A percentile compares a stretch with the other conserved stretches of the same genome.
phyloP scores from a whole-genome alignment of 2,113 vertebrate genomes.

The Malurus alboscapulatus region DNA sequence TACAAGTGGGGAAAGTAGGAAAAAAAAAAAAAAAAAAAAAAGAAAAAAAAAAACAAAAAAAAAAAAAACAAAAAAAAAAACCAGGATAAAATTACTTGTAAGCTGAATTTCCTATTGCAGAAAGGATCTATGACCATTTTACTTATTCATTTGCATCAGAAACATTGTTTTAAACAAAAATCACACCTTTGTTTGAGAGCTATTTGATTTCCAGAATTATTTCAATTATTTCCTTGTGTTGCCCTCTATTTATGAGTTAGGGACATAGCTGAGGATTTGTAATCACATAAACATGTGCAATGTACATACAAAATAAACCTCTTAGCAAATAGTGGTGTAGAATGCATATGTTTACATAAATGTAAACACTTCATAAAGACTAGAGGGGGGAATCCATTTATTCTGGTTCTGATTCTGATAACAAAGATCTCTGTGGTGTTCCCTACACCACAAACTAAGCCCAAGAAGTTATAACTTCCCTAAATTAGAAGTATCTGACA shows the following conservation, averaged over 20 bases:
- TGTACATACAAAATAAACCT: neutral
- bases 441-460: neutral
- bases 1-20: neutral
- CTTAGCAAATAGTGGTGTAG: neutral
- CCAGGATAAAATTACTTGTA: accelerated
- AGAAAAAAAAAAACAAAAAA: neutral
- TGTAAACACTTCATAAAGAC: neutral
- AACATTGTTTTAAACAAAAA: neutral
- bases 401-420: neutral
- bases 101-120: neutral
- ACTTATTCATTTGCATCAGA: neutral
- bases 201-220: neutral
- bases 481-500: neutral
- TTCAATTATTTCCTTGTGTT: neutral
- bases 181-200: neutral
- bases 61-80: too few relatives aligned
- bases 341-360: neutral
- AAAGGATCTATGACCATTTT: neutral
- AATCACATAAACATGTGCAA: neutral
- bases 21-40: neutral
- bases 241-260: accelerated
- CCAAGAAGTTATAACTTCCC: neutral
- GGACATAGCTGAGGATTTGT: neutral
- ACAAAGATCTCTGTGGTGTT: neutral
- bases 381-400: neutral